Evolutionary conservation across 2,113 vertebrate species (phyloP).

Genomic region (Stegastes partitus): DNA sequence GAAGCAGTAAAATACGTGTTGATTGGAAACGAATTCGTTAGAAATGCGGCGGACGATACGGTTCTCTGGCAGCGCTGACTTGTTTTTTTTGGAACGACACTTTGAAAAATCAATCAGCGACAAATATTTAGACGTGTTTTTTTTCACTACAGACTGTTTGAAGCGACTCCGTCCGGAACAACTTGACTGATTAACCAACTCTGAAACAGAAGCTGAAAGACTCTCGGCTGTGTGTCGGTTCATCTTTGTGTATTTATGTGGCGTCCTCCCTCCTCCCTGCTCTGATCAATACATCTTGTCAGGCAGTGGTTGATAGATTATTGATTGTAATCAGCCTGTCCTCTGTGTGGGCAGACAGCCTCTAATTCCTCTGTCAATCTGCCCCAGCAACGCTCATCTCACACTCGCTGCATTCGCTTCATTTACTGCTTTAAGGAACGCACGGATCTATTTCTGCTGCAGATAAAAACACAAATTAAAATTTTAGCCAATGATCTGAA

Average conservation of each 20-base stretch:
- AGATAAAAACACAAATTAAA: too few species aligned
- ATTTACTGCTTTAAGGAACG: too few species aligned
- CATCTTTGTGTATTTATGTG: slow-evolving; percentile 31
- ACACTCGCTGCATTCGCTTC: background rate
- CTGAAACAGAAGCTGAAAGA: slow-evolving; percentile 22
- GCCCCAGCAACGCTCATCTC: slow-evolving; percentile 2
- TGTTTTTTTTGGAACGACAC: too few species aligned
- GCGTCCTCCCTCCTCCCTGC: background rate
- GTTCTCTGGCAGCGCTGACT: too few species aligned
- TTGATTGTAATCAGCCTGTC: slow-evolving; percentile 74
- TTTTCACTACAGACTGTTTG: too few species aligned
- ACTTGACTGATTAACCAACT: slow-evolving; percentile 30
- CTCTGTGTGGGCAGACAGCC: slow-evolving; percentile 63
- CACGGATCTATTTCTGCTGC: too few species aligned
- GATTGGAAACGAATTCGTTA: too few species aligned
- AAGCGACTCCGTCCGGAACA: background rate
- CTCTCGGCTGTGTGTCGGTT: background rate
- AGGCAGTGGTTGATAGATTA: slow-evolving; percentile 74
- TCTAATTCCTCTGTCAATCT: slow-evolving; percentile 75
- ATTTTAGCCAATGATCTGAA: too few species aligned
- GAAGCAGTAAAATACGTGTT: too few species aligned
- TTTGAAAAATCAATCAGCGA: too few species aligned
- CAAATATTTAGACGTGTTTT: too few species aligned
- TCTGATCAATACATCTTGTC: slow-evolving; percentile 71
- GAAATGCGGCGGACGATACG: too few species aligned